Conservation (phyloP, 2,888 invertebrate species). For the Troides oblongomaculatus region DNA sequence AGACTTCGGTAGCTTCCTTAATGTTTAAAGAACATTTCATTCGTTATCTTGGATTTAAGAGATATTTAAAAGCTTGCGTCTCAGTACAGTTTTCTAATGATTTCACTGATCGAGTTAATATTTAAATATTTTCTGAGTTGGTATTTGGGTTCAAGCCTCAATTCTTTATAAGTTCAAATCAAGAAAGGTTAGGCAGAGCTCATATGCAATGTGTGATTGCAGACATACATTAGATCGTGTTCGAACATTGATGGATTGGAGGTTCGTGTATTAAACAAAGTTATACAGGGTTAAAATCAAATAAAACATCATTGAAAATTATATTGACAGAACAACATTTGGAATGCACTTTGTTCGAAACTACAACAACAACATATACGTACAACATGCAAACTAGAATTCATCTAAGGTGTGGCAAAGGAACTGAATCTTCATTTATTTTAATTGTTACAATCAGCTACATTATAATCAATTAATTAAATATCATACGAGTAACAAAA, state of each 20-base stretch:
- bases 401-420: constrained; percentile 80
- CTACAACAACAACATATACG: constrained; percentile 39
- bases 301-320: constrained; percentile 55
- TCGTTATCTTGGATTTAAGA: constrained; percentile 26
- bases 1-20: constrained; percentile 16
- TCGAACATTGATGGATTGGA: constrained; percentile 57
- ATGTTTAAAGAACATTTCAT: constrained; percentile 24
- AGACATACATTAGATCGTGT: constrained; percentile 59
- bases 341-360: constrained; percentile 57
- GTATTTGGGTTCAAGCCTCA: constrained; percentile 46
- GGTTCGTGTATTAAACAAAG: constrained; percentile 56
- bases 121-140: constrained; percentile 10
- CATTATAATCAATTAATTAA: constrained; percentile 53
- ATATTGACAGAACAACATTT: constrained; percentile 47
- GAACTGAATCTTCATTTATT: constrained; percentile 70
- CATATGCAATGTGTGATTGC: constrained; percentile 50
- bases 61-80: constrained; percentile 58
- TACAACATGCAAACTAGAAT: constrained; percentile 70
- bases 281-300: constrained; percentile 47
- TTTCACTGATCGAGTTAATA: constrained; percentile 27
- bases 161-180: constrained; percentile 64
- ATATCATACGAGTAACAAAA: constrained; percentile 58
- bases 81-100: constrained; percentile 49
- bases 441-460: constrained; percentile 64
- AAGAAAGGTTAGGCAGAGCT: constrained; percentile 53